Percentiles rank a stretch among this genome's conserved stretches.
phyloP scores from a whole-genome alignment of 2,888 invertebrate genomes.

The Creontiades dilutus region DNA sequence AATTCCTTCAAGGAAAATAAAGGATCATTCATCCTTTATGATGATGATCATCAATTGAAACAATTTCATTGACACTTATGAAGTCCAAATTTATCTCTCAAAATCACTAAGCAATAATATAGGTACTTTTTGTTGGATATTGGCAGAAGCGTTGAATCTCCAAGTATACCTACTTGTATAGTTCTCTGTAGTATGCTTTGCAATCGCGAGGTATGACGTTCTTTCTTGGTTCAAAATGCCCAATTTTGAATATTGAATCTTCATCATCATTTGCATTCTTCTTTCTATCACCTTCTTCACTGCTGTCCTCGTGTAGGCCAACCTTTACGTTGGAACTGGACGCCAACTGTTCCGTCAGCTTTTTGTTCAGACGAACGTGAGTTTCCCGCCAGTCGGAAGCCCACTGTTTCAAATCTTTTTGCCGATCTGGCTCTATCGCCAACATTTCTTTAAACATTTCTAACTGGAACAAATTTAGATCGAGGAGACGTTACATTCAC shows the following conservation, averaged over 20 bases:
- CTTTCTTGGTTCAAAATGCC: slow-evolving; percentile 54
- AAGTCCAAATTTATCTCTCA: no score
- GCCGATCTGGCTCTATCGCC: slow-evolving; percentile 72
- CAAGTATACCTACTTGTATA: slow-evolving; percentile 70
- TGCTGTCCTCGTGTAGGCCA: slow-evolving; percentile 37
- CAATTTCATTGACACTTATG: no score
- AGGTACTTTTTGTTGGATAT: no score
- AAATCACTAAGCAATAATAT: no score
- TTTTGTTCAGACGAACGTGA: slow-evolving; percentile 67
- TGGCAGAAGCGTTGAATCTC: no score
- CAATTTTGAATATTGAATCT: slow-evolving; percentile 31
- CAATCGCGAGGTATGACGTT: slow-evolving; percentile 52
- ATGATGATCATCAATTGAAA: no score
- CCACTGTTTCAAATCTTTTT: slow-evolving; percentile 73
- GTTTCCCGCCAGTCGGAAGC: slow-evolving; percentile 73
- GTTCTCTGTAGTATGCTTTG: slow-evolving; percentile 65
- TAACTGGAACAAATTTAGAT: slow-evolving; percentile 27
- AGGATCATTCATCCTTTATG: no score
- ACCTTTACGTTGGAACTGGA: slow-evolving; percentile 27
- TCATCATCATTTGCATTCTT: slow-evolving; percentile 38
- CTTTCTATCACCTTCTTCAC: background rate
- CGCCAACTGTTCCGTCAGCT: background rate
- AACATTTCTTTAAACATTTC: slow-evolving; percentile 49
- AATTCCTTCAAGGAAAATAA: no score
- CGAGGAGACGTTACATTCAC: no score